These are phyloP conservation scores for Phalloptychus januarius DNA, from an alignment of 2,797 vertebrate genomes.

Conservation along the genomic window DNA sequence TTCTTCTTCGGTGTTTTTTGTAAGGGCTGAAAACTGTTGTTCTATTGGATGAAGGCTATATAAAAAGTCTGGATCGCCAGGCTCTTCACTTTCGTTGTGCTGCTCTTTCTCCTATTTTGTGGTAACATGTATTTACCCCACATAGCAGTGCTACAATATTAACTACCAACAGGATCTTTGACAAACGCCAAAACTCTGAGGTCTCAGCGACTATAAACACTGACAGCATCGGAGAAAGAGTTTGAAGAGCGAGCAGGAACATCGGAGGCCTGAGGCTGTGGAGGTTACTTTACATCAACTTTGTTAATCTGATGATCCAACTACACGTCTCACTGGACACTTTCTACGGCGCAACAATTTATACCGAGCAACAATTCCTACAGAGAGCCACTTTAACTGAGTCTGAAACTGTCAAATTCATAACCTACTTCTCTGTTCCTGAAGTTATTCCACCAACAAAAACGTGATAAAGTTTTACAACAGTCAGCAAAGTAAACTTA, in stretches of 20 bases:
- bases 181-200: not conserved
- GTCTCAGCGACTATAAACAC: not conserved
- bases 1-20: not conserved
- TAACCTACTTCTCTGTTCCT: constrained; percentile 1
- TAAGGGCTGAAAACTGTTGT: not conserved
- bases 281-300: not conserved
- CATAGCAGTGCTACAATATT: not conserved
- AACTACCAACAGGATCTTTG: not conserved
- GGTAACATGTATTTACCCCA: not conserved
- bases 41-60: not conserved
- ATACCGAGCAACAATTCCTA: not conserved
- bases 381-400: not conserved
- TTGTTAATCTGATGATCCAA: constrained; percentile 28
- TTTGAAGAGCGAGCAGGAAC: not conserved
- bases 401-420: not conserved
- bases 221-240: not conserved
- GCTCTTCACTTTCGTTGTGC: not conserved
- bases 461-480: not conserved
- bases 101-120: not conserved
- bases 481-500: not conserved
- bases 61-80: not conserved
- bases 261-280: constrained; percentile 12
- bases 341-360: not conserved
- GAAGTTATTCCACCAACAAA: not conserved
- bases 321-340: constrained; percentile 2